A percentile compares a stretch with the other conserved stretches of the same genome.
Conservation (phyloP, 2,113 vertebrate species). For the Nannobrachium achirus region DNA sequence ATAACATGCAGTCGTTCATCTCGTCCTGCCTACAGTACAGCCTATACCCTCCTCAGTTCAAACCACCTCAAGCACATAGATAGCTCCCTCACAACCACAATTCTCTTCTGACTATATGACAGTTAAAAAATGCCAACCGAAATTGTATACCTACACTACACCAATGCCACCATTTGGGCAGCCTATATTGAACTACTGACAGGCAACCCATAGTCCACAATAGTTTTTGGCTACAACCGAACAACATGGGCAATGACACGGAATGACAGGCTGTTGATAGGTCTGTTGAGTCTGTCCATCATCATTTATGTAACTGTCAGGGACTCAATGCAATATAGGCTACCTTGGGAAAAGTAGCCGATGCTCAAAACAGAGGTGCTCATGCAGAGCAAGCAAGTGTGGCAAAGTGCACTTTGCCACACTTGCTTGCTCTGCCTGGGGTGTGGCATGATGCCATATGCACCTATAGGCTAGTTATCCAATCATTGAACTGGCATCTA, state of each 20-base stretch:
- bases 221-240: slow-evolving; percentile 47
- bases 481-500: no score
- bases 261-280: slow-evolving; percentile 23
- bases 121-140: not conserved
- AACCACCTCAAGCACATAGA: no score
- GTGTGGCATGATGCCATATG: no score
- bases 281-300: slow-evolving; percentile 24
- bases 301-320: not conserved
- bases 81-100: not conserved
- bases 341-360: no score
- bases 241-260: not conserved
- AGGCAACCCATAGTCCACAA: not conserved
- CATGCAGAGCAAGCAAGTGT: no score
- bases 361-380: no score
- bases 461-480: no score
- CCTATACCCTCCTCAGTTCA: not conserved
- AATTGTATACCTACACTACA: no score
- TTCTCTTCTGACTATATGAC: not conserved
- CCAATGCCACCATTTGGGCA: no score
- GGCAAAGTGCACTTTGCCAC: no score
- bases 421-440: no score
- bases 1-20: slow-evolving; percentile 37
- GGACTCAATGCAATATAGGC: not conserved
- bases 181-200: not conserved
- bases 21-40: not conserved